Base-by-base conservation (phyloP, 2,797 vertebrate species). In the Myripristis jacobus region DNA sequence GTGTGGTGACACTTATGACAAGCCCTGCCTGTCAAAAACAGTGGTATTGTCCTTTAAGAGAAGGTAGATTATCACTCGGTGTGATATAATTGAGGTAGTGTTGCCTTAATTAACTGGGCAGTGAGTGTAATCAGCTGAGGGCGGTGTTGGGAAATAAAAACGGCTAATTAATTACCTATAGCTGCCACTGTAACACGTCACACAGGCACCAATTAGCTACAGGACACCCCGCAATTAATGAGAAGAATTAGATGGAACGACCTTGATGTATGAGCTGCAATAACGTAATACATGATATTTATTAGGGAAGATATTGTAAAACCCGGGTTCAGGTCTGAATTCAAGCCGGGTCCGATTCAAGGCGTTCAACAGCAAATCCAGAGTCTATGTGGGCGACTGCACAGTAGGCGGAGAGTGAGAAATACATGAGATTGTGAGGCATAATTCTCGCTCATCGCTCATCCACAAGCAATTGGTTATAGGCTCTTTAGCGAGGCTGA, bases 361-460 rank as follows among this genome's bases (percentile, higher is more conserved):
- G 36, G 38, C 22, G 44, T 57, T 22, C 57, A 44, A 27, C 63
- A 77, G 58, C 18, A 48, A 31, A 25, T 41, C 16, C 53, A 75
- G 6, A 3, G 4, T 38, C 44, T 31, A 4, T 2, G 51, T 52
- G 58, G 50, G 56, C 10, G 6, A 57, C 2, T 60, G n/a, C n/a
- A n/a, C 4, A 31, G 66, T 2, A 29, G 73, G 53, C 5, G 24
- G 56, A 73, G 70, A 55, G 34, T 36, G 66, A 80, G 71, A 79
- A 68, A 79, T 65, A 74, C 66, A 73, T 57, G 60, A 55, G 58
- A 80, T 57, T 22, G 24, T 58, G 69, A 56, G 43, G 54, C 44
- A 62, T 83, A 79, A 79, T 83, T 70, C 77, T 53, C 2, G 3
- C 65, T 80, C 88, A 88, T 88, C 67, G 56, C 81, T 88, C 82